phyloP scores from a whole-genome alignment of 64 coral and sea anemone species.

The Porites lutea region DNA sequence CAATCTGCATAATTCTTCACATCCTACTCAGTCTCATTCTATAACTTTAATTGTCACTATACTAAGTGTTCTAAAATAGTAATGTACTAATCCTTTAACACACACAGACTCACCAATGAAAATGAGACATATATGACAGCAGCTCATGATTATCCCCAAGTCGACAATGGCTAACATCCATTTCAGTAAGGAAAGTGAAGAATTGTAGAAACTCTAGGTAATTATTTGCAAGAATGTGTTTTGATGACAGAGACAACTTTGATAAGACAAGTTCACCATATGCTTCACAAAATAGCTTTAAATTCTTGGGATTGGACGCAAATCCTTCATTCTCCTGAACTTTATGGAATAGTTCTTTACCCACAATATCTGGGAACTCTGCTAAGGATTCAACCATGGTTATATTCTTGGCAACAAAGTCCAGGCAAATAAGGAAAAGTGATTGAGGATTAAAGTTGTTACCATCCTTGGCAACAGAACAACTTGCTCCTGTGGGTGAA shows the following conservation, averaged over 20 bases:
- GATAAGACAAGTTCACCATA: slow-evolving; percentile 72
- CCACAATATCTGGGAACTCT: slow-evolving; percentile 88
- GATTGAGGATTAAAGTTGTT: slow-evolving; percentile 22
- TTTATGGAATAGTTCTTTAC: slow-evolving; percentile 76
- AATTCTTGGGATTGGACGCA: slow-evolving; percentile 12
- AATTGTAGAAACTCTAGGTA: slow-evolving; percentile 62
- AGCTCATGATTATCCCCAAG: slow-evolving; percentile 85
- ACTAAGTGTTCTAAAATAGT: too few species aligned
- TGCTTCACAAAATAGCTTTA: slow-evolving; percentile 84
- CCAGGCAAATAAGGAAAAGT: slow-evolving; percentile 81
- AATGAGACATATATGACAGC: slow-evolving; percentile 44
- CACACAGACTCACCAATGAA: slow-evolving; percentile 7
- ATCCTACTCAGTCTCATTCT: too few species aligned
- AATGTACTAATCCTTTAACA: neutral
- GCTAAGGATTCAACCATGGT: slow-evolving; percentile 79
- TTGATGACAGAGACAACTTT: slow-evolving; percentile 45
- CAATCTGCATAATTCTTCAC: too few species aligned
- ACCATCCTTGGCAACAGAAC: slow-evolving; percentile 9
- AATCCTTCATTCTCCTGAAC: slow-evolving; percentile 61
- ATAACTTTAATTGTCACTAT: too few species aligned
- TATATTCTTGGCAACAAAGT: slow-evolving; percentile 89
- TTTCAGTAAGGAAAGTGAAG: slow-evolving; percentile 65
- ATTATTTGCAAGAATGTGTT: slow-evolving; percentile 67
- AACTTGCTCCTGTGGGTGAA: slow-evolving; percentile 68
- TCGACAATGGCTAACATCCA: slow-evolving; percentile 86